Evolutionary conservation across 2,113 vertebrate species (phyloP), one percentile per base, ranked within the genome.

Genomic region (Zosterops pallidus): DNA sequence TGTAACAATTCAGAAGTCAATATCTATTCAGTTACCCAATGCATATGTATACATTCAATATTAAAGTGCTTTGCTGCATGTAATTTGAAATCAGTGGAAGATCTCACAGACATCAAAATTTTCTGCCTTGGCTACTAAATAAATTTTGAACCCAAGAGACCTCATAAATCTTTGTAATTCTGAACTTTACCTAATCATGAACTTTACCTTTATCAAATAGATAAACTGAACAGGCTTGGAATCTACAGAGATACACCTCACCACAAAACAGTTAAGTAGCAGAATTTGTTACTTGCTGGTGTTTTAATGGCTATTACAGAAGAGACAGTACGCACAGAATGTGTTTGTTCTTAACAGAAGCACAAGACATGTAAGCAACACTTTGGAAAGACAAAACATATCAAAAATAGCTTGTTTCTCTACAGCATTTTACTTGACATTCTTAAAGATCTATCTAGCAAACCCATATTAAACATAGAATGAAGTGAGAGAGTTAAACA

Each of bases 401-500:
- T 1, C 0, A 1, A 37, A 76, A 87, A 21, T 4, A 29, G 11
- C 35, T 50, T 42, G 59, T 12, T 64, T 88, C 41, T 82, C 33
- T 28, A 55, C 5, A 25, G 28, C 4, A n/a, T 17, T 39, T 64
- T n/a, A 70, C 7, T 8, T 1, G 0, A 35, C 8, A 19, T 21
- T 63, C 19, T 13, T 79, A 50, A 65, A 92, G 57, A 69, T 62
- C 7, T 29, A 47, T 47, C 57, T 53, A 92, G n/a, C 24, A 79
- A 91, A 85, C 25, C 59, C 97, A 96, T 92, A 96, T 77, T 77
- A n/a, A 86, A 89, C 5, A 37, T 1, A 86, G 82, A 22, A 14
- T 3, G 31, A 71, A 22, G 47, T 6, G 25, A 47, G 80, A 75
- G 50, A 23, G 6, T 92, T 81, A 41, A 86, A 90, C 5, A 39